A percentile compares a stretch with the other conserved stretches of the same genome.
phyloP scores from a whole-genome alignment of 2,113 vertebrate species.

The Oncorhynchus masou region DNA sequence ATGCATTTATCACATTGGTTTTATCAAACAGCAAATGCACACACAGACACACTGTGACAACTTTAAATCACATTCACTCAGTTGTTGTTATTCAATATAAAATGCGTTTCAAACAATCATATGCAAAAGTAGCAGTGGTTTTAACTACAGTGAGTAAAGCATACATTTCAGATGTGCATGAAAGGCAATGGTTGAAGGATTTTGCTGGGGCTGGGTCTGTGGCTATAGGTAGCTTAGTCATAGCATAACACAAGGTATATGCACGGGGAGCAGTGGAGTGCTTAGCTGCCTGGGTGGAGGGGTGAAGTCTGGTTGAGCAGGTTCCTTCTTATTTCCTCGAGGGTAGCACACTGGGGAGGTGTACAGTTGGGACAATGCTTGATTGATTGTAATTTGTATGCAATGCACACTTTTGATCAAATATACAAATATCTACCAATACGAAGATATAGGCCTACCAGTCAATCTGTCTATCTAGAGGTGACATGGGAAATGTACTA shows the following conservation, averaged over 20 bases:
- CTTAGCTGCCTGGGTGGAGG: neutral
- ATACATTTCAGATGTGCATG: neutral
- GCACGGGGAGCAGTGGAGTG: neutral
- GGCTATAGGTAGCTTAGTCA: neutral
- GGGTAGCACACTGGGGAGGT: neutral
- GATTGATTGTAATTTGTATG: too few relatives aligned
- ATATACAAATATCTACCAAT: too few relatives aligned
- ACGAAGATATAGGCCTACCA: too few relatives aligned
- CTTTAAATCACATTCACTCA: neutral
- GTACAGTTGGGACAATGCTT: too few relatives aligned
- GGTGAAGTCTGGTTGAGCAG: neutral
- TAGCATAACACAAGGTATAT: neutral
- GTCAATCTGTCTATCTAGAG: too few relatives aligned
- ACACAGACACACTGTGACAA: neutral
- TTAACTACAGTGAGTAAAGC: neutral
- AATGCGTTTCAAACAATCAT: neutral
- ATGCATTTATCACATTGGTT: neutral
- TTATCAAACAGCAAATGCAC: neutral
- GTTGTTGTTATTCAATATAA: neutral
- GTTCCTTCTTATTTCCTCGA: neutral
- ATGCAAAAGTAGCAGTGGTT: neutral
- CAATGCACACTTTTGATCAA: too few relatives aligned
- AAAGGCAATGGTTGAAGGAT: neutral
- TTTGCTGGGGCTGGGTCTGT: too few relatives aligned
- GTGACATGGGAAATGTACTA: too few relatives aligned